Conservation (phyloP, 2,888 invertebrate species). For the Scaptodrosophila latifasciaeformis region DNA sequence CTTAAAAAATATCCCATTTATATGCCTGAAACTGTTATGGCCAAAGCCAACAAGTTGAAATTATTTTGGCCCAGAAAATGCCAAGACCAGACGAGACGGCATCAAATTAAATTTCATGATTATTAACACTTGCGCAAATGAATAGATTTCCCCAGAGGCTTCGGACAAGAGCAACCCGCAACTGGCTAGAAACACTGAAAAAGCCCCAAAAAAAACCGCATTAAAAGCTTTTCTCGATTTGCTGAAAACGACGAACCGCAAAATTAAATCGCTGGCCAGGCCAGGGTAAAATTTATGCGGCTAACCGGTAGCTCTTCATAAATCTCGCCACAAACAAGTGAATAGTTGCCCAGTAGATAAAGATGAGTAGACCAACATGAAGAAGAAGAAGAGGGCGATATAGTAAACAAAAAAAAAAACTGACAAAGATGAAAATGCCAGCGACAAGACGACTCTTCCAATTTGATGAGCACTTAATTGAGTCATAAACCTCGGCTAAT, state of each 20-base stretch:
- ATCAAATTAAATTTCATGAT: slow-evolving; percentile 36
- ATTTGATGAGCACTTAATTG: slow-evolving; percentile 55
- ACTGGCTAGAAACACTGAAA: slow-evolving; percentile 15
- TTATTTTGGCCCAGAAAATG: too few relatives aligned
- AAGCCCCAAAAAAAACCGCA: slow-evolving; percentile 11
- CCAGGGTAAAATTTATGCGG: too few relatives aligned
- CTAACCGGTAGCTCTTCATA: too few relatives aligned
- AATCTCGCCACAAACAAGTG: too few relatives aligned
- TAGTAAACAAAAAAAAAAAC: slow-evolving; percentile 16
- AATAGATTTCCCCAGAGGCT: slow-evolving; percentile 18
- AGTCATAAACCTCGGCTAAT: slow-evolving; percentile 49
- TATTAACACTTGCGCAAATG: slow-evolving; percentile 34
- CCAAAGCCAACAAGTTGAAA: too few relatives aligned
- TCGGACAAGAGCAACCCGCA: too few relatives aligned
- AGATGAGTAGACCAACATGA: too few relatives aligned
- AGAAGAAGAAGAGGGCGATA: too few relatives aligned
- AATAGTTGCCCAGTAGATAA: too few relatives aligned
- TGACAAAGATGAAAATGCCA: not conserved
- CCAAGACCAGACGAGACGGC: too few relatives aligned
- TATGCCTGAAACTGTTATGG: slow-evolving; percentile 1
- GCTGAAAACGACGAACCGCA: slow-evolving; percentile 34
- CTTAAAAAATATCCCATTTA: too few relatives aligned
- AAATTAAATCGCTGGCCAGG: slow-evolving; percentile 60
- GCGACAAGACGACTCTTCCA: slow-evolving; percentile 3
- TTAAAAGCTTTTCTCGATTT: too few relatives aligned